phyloP scores from a whole-genome alignment of 2,797 vertebrate genomes.

The Ctenopoma kingsleyae region DNA sequence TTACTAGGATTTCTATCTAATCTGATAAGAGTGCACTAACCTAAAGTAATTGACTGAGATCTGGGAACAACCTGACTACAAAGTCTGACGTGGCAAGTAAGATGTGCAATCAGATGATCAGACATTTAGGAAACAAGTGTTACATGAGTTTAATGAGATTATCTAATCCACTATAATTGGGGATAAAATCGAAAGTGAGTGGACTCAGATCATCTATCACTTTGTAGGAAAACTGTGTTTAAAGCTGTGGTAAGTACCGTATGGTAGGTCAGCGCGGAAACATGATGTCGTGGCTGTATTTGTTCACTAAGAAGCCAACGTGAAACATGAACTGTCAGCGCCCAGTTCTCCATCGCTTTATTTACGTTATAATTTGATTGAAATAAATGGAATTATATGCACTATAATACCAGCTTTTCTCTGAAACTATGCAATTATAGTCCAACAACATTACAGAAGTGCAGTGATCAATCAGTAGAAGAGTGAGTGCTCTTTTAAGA shows the following conservation, averaged over 20 bases:
- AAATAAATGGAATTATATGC: neutral
- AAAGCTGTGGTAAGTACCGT: neutral
- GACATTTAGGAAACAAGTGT: neutral
- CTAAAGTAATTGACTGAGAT: neutral
- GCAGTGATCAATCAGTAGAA: no score
- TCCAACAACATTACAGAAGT: no score
- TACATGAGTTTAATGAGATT: conserved; percentile 2
- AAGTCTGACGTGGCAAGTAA: neutral
- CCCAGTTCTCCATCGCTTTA: neutral
- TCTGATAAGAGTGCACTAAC: neutral
- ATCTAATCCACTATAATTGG: neutral
- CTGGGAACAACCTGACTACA: neutral
- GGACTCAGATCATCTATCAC: neutral
- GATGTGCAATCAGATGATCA: neutral
- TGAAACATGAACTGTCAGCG: neutral
- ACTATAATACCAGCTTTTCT: no score
- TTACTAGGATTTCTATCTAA: neutral
- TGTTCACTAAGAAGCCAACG: neutral
- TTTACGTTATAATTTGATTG: neutral
- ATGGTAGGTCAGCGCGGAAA: neutral
- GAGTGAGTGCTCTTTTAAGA: no score
- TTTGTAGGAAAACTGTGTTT: neutral
- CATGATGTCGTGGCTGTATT: neutral
- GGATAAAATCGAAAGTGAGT: neutral
- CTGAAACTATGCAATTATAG: no score